Evolutionary conservation across 2,797 vertebrate species (phyloP).

Genomic region (Sebastes hopkinsi): DNA sequence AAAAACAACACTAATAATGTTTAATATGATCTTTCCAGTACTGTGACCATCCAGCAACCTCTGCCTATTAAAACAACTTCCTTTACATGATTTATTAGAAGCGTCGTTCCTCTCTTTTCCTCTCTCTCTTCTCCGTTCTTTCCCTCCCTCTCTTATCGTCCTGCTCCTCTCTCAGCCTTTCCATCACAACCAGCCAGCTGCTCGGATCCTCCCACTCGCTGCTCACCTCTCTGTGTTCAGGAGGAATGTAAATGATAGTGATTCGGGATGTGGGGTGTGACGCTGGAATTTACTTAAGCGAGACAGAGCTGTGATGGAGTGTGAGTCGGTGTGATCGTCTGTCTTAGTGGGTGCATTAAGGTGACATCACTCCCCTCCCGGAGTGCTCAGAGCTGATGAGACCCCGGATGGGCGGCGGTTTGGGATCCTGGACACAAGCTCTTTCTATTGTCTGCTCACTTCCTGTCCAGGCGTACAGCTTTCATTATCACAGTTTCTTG

Average conservation of each 20-base stretch:
- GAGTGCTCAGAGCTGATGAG: slow-evolving; percentile 37
- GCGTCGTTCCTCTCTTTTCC: neutral
- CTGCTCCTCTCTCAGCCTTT: slow-evolving; percentile 34
- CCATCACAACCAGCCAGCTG: slow-evolving; percentile 36
- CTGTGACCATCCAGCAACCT: neutral
- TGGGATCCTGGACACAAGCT: slow-evolving; percentile 43
- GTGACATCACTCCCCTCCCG: slow-evolving; percentile 62
- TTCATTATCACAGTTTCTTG: slow-evolving; percentile 47
- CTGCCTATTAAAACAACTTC: slow-evolving; percentile 18
- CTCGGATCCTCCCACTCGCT: slow-evolving; percentile 44
- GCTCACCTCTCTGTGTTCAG: slow-evolving; percentile 40
- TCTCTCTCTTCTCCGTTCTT: neutral
- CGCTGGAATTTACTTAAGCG: slow-evolving; percentile 51
- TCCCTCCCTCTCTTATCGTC: slow-evolving; percentile 4
- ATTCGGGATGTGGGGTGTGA: slow-evolving; percentile 58
- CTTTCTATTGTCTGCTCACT: slow-evolving; percentile 57
- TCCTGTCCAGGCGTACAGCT: slow-evolving; percentile 44
- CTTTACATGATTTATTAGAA: slow-evolving; percentile 19
- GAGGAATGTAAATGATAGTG: slow-evolving; percentile 71
- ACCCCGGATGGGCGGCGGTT: slow-evolving; percentile 2
- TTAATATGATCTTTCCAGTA: neutral
- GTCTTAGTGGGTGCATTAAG: slow-evolving; percentile 11
- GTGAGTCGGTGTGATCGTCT: neutral
- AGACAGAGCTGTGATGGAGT: slow-evolving; percentile 33
- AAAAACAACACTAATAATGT: neutral